Conservation (phyloP, 2,888 invertebrate species). For the Apodemia hepburni region DNA sequence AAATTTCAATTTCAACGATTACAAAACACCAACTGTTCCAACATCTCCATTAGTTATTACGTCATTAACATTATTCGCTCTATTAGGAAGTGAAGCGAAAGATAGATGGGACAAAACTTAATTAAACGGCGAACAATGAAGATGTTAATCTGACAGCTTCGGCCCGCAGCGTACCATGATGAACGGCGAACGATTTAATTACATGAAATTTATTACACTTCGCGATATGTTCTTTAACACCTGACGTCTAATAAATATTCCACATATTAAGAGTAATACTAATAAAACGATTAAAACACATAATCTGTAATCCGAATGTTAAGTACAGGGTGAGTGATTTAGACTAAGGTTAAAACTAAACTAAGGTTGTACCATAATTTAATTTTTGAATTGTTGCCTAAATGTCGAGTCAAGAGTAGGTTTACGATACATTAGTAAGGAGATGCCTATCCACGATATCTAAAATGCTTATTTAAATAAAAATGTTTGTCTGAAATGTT, state of each 20-base stretch:
- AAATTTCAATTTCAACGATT: not conserved
- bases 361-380: not conserved
- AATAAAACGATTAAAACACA: not conserved
- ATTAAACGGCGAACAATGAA: constrained; percentile 72
- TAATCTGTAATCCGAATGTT: too few relatives aligned
- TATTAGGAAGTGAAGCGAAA: constrained; percentile 48
- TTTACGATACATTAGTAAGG: too few relatives aligned
- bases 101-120: constrained; percentile 54
- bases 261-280: not conserved
- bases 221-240: constrained; percentile 45
- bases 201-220: constrained; percentile 63
- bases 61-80: constrained; percentile 30
- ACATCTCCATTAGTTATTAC: constrained; percentile 19
- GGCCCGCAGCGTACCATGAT: constrained; percentile 51
- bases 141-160: constrained; percentile 61
- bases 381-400: too few relatives aligned
- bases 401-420: too few relatives aligned
- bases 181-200: constrained; percentile 70
- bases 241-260: constrained; percentile 19
- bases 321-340: too few relatives aligned
- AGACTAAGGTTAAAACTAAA: too few relatives aligned
- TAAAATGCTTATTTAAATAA: too few relatives aligned
- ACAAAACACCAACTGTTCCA: constrained; percentile 17
- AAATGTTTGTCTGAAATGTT: too few relatives aligned
- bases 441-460: too few relatives aligned